These are phyloP conservation scores for Cottoperca gobio DNA, from an alignment of 2,797 vertebrate species.

Conservation along the genomic window DNA sequence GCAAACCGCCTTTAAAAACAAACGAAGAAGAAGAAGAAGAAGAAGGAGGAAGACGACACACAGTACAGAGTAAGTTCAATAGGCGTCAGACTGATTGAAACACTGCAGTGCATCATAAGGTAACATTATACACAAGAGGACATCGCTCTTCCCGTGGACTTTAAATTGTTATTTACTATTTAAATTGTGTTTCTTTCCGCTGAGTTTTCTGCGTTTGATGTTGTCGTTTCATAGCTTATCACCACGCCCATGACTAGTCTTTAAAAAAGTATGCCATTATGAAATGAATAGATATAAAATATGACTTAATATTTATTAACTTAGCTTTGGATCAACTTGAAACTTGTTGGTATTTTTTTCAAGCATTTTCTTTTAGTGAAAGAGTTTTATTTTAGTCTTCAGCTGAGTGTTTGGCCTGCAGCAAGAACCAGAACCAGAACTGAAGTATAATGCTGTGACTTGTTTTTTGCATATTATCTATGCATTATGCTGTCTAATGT, in stretches of 20 bases:
- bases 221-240: background rate
- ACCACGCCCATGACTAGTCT: slow-evolving; percentile 21
- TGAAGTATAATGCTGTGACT: background rate
- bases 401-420: background rate
- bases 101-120: background rate
- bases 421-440: background rate
- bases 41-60: too few species aligned
- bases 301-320: background rate
- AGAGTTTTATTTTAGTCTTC: background rate
- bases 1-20: too few species aligned
- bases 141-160: background rate
- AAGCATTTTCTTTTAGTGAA: background rate
- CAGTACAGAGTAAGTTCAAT: background rate
- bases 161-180: too few species aligned
- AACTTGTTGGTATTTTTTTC: background rate
- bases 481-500: background rate
- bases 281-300: background rate
- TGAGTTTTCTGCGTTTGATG: slow-evolving; percentile 30
- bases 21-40: too few species aligned
- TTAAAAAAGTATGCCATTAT: too few species aligned
- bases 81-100: background rate
- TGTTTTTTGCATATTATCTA: too few species aligned
- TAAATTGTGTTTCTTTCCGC: background rate
- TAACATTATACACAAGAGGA: background rate
- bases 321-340: background rate